Percentiles rank a stretch among this genome's conserved stretches.
phyloP scores from a whole-genome alignment of 2,113 vertebrate species.

The Chloropsis hardwickii region DNA sequence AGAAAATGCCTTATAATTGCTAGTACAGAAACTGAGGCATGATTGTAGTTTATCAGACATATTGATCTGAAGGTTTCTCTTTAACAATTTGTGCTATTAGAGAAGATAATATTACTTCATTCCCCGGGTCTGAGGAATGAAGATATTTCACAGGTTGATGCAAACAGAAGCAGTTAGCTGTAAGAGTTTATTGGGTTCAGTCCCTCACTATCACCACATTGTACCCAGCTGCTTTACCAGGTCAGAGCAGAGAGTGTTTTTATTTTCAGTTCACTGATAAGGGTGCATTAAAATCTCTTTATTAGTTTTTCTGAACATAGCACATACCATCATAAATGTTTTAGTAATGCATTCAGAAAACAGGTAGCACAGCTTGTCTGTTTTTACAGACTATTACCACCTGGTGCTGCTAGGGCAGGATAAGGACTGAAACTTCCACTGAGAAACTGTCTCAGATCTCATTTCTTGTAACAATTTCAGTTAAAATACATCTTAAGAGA shows the following conservation, averaged over 20 bases:
- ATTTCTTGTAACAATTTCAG: background rate
- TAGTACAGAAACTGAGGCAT: background rate
- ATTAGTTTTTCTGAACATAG: conserved; percentile 9
- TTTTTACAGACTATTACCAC: background rate
- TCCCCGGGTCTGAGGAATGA: background rate
- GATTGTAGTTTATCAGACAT: background rate
- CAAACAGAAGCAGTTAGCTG: background rate
- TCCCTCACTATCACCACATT: background rate
- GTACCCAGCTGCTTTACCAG: background rate
- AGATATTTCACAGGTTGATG: background rate
- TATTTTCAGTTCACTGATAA: background rate
- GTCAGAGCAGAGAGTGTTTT: background rate
- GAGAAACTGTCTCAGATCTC: background rate
- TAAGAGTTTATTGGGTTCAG: background rate
- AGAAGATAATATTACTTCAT: background rate
- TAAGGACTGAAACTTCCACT: background rate
- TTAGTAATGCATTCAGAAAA: background rate
- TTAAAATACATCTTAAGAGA: background rate
- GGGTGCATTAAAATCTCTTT: background rate
- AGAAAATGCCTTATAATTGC: background rate
- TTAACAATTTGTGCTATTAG: background rate
- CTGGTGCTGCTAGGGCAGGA: background rate
- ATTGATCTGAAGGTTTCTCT: background rate
- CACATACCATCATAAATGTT: background rate
- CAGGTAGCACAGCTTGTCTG: background rate